Percentiles rank a stretch among this genome's conserved stretches.
Conservation (phyloP, 2,797 vertebrate species). For the Chiloscyllium punctatum region DNA sequence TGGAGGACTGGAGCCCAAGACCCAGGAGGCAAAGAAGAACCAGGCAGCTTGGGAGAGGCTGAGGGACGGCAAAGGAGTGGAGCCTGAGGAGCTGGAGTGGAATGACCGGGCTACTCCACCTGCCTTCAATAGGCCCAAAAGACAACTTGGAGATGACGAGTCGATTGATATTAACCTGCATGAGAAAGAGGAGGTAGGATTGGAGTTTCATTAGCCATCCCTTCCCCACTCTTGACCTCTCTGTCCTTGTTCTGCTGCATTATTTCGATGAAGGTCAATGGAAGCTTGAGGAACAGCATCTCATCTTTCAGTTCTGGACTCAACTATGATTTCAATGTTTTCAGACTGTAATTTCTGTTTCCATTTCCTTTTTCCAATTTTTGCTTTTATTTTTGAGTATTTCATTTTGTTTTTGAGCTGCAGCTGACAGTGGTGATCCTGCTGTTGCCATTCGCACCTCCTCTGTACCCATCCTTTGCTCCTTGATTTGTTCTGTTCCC, state of each 20-base stretch:
- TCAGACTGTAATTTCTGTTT: neutral
- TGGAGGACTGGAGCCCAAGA: constrained; percentile 50
- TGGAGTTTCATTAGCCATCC: neutral
- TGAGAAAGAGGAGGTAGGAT: constrained; percentile 71
- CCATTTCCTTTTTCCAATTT: neutral
- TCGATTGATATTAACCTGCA: constrained; percentile 70
- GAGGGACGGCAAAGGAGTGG: constrained; percentile 83
- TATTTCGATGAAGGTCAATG: neutral
- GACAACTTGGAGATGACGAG: constrained; percentile 77
- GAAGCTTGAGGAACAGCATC: neutral
- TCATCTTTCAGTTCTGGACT: neutral
- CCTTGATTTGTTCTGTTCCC: too few species aligned
- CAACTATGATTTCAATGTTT: too few species aligned
- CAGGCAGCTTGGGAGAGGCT: constrained; percentile 86
- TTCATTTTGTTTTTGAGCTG: too few species aligned
- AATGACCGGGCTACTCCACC: constrained; percentile 76
- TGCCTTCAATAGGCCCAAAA: constrained; percentile 77
- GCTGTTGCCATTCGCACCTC: too few species aligned
- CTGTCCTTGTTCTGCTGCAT: neutral
- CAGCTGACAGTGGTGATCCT: too few species aligned
- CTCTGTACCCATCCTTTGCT: too few species aligned
- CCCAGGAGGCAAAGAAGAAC: constrained; percentile 62
- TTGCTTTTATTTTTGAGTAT: too few species aligned
- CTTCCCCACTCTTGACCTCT: neutral
- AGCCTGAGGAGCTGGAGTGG: constrained; percentile 85